These are phyloP conservation scores for Parazoanthus atlanticus DNA, from an alignment of 92 coral and sea anemone genomes.

Conservation along the genomic window DNA sequence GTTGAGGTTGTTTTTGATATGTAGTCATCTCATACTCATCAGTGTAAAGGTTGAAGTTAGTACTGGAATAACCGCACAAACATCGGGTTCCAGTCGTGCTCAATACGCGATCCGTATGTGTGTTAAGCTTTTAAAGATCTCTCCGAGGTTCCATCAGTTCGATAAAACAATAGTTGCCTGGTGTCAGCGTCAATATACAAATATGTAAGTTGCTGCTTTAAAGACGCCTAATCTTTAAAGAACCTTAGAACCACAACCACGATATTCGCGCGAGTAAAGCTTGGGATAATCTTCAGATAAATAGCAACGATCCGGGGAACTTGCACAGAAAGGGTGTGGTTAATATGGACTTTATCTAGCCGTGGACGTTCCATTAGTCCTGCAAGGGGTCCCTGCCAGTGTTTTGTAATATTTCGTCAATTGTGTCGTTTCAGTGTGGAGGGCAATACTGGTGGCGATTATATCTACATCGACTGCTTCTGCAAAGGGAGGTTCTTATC, in stretches of 20 bases:
- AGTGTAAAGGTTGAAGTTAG: neutral
- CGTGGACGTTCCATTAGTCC: neutral
- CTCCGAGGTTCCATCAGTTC: neutral
- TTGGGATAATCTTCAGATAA: too few relatives aligned
- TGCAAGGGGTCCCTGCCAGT: neutral
- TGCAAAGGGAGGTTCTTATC: conserved; percentile 70
- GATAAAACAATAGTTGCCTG: too few relatives aligned
- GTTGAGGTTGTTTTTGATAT: neutral
- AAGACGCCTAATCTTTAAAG: too few relatives aligned
- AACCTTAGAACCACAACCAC: too few relatives aligned
- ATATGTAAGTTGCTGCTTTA: too few relatives aligned
- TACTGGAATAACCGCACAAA: neutral
- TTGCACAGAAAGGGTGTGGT: too few relatives aligned
- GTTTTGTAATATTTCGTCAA: neutral
- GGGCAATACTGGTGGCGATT: conserved; percentile 40
- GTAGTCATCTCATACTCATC: neutral
- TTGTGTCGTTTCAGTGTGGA: conserved; percentile 34
- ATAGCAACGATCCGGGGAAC: too few relatives aligned
- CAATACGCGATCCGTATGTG: neutral
- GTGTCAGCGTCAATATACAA: too few relatives aligned
- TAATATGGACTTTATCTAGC: too few relatives aligned
- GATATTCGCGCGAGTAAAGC: too few relatives aligned
- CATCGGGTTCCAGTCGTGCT: neutral
- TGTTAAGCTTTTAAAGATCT: neutral
- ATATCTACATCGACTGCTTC: conserved; percentile 83